Evolutionary conservation across 1,140 invertebrate genomes (phyloP).

Genomic region (Drosophila carrolli): DNA sequence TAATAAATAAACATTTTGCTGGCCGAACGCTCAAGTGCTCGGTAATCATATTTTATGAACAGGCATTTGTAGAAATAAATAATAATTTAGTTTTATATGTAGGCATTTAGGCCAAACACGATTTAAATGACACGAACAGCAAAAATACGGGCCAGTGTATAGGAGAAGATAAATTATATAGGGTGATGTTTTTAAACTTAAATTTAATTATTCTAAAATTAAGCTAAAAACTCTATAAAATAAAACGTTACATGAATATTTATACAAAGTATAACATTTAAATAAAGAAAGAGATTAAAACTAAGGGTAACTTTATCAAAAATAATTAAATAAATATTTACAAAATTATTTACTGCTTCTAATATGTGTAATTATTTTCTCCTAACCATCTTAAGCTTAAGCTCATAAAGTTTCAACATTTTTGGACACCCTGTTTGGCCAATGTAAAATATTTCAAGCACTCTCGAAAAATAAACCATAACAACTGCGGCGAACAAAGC

Average conservation of each 20-base stretch:
- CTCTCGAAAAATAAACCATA: constrained; percentile 21
- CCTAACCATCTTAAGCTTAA: too few relatives aligned
- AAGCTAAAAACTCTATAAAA: too few relatives aligned
- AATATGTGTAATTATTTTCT: too few relatives aligned
- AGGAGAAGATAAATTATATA: constrained; percentile 7
- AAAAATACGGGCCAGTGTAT: background rate
- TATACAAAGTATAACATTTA: too few relatives aligned
- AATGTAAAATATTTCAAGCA: constrained; percentile 26
- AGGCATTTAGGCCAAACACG: constrained; percentile 52
- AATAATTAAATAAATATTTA: too few relatives aligned
- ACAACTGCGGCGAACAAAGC: constrained; percentile 19
- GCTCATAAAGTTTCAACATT: too few relatives aligned
- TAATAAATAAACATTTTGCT: constrained; percentile 66
- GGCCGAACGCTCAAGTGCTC: constrained; percentile 45
- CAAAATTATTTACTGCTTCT: too few relatives aligned
- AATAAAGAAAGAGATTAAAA: too few relatives aligned
- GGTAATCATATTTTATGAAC: constrained; percentile 61
- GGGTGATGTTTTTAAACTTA: constrained; percentile 16
- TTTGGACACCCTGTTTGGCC: constrained; percentile 29
- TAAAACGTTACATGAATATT: too few relatives aligned
- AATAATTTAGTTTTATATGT: constrained; percentile 67
- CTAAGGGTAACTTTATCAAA: too few relatives aligned
- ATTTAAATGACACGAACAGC: constrained; percentile 62
- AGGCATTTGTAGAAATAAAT: constrained; percentile 71
- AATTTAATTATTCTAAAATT: background rate